phyloP scores from a whole-genome alignment of 2,797 vertebrate genomes.

The Phataginus tricuspis region DNA sequence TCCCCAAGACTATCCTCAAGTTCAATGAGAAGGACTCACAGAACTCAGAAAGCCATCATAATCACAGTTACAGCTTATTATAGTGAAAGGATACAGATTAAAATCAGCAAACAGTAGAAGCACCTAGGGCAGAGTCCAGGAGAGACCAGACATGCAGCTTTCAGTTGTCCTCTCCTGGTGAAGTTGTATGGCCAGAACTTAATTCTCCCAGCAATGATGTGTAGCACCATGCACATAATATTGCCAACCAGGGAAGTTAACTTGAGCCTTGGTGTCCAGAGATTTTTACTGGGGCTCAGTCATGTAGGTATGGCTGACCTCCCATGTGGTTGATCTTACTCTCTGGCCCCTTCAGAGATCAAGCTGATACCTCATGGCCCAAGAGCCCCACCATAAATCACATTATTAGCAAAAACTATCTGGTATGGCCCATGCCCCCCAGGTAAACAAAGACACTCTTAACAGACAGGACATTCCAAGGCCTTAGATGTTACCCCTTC shows the following conservation, averaged over 20 bases:
- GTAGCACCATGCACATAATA: background rate
- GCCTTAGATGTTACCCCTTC: background rate
- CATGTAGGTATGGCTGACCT: background rate
- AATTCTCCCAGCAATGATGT: background rate
- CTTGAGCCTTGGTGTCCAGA: background rate
- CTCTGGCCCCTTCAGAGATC: background rate
- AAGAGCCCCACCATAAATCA: background rate
- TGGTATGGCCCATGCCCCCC: background rate
- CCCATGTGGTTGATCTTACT: background rate
- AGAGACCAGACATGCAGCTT: background rate
- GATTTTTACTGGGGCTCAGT: background rate
- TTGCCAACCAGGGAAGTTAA: conserved; percentile 4
- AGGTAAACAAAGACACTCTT: background rate
- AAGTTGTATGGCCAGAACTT: background rate
- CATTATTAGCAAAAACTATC: background rate
- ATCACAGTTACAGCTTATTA: background rate
- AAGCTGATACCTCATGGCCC: background rate
- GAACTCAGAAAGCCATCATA: background rate
- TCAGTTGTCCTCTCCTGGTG: background rate
- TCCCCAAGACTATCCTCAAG: background rate
- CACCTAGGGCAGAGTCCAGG: background rate
- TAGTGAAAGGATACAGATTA: background rate
- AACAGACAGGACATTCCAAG: background rate
- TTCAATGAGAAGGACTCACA: background rate
- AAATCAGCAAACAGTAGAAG: background rate